phyloP scores from a whole-genome alignment of 92 coral and sea anemone species.

The Epizoanthus ramosus region DNA sequence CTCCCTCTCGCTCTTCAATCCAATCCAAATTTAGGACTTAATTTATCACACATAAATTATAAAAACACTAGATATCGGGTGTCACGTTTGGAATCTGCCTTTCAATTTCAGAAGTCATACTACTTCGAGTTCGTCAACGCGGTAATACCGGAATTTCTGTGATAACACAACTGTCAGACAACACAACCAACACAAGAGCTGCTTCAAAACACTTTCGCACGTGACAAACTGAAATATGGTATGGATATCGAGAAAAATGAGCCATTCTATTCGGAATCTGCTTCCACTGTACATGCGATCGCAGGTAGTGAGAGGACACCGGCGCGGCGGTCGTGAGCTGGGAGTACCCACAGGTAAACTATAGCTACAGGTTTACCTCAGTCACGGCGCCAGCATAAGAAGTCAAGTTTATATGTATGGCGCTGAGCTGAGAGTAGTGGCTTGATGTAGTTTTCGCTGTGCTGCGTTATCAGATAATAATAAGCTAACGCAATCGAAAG shows the following conservation, averaged over 20 bases:
- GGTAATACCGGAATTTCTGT: too few species aligned
- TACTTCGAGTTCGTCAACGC: too few species aligned
- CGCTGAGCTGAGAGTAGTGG: background rate
- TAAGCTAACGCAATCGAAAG: too few species aligned
- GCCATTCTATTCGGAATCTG: background rate
- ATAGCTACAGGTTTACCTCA: background rate
- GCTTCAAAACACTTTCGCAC: background rate
- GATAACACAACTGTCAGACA: too few species aligned
- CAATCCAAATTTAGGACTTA: too few species aligned
- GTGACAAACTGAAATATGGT: background rate
- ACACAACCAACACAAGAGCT: background rate
- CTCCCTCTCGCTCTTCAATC: too few species aligned
- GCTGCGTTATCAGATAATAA: too few species aligned
- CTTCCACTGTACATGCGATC: conserved; percentile 62
- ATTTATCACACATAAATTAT: too few species aligned
- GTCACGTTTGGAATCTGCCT: too few species aligned
- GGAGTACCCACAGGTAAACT: conserved; percentile 72
- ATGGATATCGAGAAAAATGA: conserved; percentile 33
- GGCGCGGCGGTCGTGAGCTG: conserved; percentile 75
- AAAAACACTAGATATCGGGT: too few species aligned
- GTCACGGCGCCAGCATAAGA: background rate
- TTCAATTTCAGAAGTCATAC: too few species aligned
- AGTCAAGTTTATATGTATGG: too few species aligned
- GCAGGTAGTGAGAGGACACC: conserved; percentile 61
- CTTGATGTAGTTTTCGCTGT: background rate